These are phyloP conservation scores for Acridotheres tristis DNA, from an alignment of 2,797 vertebrate species.

Conservation along the genomic window DNA sequence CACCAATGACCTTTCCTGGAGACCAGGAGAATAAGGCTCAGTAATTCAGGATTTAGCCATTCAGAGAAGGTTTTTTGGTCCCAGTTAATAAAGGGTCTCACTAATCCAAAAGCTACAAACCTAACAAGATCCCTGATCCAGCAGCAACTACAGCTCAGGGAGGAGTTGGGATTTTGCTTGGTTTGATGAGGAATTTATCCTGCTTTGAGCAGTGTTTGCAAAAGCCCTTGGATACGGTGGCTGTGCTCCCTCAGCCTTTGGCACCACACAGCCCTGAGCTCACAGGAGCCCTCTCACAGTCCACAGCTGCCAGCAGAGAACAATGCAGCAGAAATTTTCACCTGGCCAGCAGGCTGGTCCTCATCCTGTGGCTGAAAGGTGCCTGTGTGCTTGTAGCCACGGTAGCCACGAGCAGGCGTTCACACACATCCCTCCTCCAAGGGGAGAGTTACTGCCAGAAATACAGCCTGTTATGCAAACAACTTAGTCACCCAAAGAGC, in stretches of 20 bases:
- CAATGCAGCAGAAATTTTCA: not conserved
- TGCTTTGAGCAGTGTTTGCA: not conserved
- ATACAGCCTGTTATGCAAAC: not conserved
- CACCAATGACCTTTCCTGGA: conserved; percentile 47
- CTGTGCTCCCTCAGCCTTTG: not conserved
- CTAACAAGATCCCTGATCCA: conserved; percentile 43
- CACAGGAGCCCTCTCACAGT: not conserved
- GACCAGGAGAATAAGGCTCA: conserved; percentile 41
- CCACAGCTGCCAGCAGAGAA: not conserved
- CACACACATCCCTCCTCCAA: not conserved
- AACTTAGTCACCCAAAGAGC: conserved; percentile 23
- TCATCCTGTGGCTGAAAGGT: not conserved
- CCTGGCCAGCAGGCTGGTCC: not conserved
- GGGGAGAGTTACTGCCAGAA: not conserved
- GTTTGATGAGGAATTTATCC: not conserved
- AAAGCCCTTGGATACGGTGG: not conserved
- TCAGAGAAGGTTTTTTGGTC: conserved; percentile 16
- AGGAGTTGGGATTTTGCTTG: not conserved
- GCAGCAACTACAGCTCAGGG: not conserved
- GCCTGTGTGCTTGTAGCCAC: not conserved
- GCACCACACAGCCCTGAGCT: not conserved
- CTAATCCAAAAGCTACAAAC: conserved; percentile 57
- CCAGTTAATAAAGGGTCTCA: conserved; percentile 22
- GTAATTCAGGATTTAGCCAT: conserved; percentile 59
- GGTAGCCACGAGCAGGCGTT: not conserved